These are phyloP conservation scores for Phodopus roborovskii DNA, from an alignment of 2,113 vertebrate genomes.

Conservation along the genomic window DNA sequence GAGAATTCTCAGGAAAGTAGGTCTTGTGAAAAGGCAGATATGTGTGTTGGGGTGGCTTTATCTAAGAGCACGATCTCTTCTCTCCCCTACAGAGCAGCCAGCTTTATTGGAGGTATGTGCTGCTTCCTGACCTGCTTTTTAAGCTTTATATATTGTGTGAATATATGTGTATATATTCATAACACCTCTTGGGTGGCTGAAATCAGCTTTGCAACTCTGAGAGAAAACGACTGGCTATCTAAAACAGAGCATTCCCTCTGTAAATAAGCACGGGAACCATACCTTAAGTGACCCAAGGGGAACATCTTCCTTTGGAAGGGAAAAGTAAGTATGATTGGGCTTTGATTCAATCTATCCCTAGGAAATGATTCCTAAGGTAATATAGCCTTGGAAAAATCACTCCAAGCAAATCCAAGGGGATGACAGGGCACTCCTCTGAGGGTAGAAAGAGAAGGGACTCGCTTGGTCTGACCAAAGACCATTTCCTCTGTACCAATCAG, in stretches of 20 bases:
- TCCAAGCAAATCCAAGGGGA: slow-evolving; percentile 19
- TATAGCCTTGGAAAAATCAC: slow-evolving; percentile 27
- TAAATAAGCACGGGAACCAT: background rate
- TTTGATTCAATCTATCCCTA: slow-evolving; percentile 20
- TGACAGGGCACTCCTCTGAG: background rate
- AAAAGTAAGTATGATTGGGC: background rate
- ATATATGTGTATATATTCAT: slow-evolving; percentile 19
- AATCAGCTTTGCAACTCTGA: slow-evolving; percentile 37
- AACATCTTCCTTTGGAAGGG: slow-evolving; percentile 43
- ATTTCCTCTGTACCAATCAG: background rate
- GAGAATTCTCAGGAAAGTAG: background rate
- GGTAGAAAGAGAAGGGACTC: background rate
- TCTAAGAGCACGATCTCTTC: background rate
- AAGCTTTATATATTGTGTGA: background rate
- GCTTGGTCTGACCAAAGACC: background rate
- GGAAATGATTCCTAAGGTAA: background rate
- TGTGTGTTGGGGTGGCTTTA: background rate
- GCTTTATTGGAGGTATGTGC: background rate
- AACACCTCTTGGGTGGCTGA: slow-evolving; percentile 16
- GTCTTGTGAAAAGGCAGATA: background rate
- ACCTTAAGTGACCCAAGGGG: background rate
- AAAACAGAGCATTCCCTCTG: background rate
- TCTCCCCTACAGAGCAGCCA: background rate
- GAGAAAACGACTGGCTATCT: background rate
- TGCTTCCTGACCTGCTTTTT: background rate